Conservation (phyloP, 92 coral and sea anemone species). For the Palythoa caribaeorum region DNA sequence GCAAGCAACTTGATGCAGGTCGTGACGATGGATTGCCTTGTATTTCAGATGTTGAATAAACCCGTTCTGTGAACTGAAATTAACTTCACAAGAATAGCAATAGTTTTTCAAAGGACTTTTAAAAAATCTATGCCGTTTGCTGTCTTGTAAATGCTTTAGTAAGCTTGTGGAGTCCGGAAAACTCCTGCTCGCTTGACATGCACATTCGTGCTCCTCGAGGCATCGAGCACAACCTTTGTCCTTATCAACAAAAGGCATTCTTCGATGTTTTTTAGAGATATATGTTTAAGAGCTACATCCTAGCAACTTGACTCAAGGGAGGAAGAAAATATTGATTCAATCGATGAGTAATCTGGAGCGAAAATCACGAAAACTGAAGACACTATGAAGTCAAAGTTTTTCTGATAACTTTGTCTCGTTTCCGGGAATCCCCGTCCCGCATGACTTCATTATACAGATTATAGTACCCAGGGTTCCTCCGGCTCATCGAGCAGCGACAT, state of each 20-base stretch:
- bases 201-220: constrained; percentile 56
- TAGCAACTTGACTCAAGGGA: neutral
- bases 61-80: constrained; percentile 35
- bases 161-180: constrained; percentile 42
- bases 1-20: constrained; percentile 79
- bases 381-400: neutral
- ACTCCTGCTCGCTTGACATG: constrained; percentile 32
- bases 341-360: neutral
- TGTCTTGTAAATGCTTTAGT: constrained; percentile 47
- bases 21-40: constrained; percentile 62
- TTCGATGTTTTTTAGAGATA: neutral
- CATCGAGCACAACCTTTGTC: constrained; percentile 59
- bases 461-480: neutral
- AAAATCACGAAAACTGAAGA: neutral
- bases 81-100: constrained; percentile 51
- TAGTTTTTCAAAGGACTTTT: neutral
- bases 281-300: neutral
- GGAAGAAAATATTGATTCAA: neutral
- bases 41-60: constrained; percentile 69
- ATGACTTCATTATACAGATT: neutral
- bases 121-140: constrained; percentile 5
- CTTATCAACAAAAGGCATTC: constrained; percentile 71
- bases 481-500: neutral
- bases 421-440: neutral
- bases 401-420: neutral